Conservation (phyloP, 2,888 invertebrate genomes). For the Ganaspis brasiliensis region DNA sequence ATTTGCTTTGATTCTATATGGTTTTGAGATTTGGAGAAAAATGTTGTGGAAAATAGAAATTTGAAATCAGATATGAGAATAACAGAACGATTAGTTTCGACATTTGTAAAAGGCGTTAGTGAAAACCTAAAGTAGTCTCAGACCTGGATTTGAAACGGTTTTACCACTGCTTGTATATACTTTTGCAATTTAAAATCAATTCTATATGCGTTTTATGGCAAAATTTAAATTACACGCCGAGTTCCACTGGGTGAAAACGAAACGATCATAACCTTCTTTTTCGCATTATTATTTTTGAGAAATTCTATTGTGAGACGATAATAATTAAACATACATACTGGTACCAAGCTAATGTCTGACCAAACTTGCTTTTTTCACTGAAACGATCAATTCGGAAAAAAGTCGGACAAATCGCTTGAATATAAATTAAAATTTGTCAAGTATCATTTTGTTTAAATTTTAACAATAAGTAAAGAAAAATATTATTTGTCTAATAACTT, state of each 20-base stretch:
- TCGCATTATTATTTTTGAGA: neutral
- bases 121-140: neutral
- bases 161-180: neutral
- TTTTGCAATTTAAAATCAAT: constrained; percentile 24
- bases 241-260: neutral
- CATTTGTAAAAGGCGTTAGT: neutral
- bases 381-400: too few relatives aligned
- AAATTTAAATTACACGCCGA: neutral
- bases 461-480: too few relatives aligned
- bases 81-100: neutral
- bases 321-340: too few relatives aligned
- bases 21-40: neutral
- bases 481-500: too few relatives aligned
- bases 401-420: too few relatives aligned
- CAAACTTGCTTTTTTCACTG: too few relatives aligned
- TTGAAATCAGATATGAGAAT: neutral
- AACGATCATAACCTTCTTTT: neutral
- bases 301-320: neutral
- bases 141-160: neutral
- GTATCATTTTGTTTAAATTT: too few relatives aligned
- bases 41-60: neutral
- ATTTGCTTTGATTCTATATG: too few relatives aligned
- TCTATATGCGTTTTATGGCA: neutral
- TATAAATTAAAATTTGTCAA: too few relatives aligned
- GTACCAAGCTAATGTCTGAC: too few relatives aligned